Percentiles rank a stretch among this genome's conserved stretches.
These are phyloP conservation scores for Oryzias sinensis DNA, from an alignment of 2,797 vertebrate genomes.

Conservation along the genomic window DNA sequence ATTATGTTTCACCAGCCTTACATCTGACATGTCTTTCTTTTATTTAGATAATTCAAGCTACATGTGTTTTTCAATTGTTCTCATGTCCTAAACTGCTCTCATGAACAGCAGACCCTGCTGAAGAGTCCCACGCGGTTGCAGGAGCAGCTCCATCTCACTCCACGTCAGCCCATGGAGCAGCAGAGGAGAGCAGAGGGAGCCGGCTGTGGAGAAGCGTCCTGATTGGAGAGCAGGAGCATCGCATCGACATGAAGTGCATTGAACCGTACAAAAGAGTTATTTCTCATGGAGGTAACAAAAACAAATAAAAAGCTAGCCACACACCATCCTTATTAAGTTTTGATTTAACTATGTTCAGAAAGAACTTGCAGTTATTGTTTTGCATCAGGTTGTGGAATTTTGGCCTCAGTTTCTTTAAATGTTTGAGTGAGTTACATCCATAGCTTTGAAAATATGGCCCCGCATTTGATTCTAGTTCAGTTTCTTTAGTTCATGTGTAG, in stretches of 20 bases:
- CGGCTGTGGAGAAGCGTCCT: slow-evolving; percentile 91
- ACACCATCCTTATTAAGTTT: too few species aligned
- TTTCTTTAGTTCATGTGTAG: too few species aligned
- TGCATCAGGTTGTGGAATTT: too few species aligned
- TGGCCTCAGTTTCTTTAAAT: too few species aligned
- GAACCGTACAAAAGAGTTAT: slow-evolving; percentile 94
- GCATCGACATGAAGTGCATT: slow-evolving; percentile 96
- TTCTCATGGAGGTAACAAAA: slow-evolving; percentile 91
- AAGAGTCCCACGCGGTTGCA: slow-evolving; percentile 59
- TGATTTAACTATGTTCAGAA: too few species aligned
- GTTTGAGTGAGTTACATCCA: too few species aligned
- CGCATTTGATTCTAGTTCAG: too few species aligned
- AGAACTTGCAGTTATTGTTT: too few species aligned
- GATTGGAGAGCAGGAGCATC: slow-evolving; percentile 96
- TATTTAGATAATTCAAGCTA: not conserved
- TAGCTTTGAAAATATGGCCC: too few species aligned
- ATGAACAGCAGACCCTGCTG: slow-evolving; percentile 67
- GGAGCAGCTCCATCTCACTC: slow-evolving; percentile 75
- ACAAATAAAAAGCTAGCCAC: not conserved
- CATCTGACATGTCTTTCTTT: not conserved
- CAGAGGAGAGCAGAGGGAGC: slow-evolving; percentile 84
- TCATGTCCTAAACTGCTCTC: not conserved
- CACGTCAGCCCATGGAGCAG: slow-evolving; percentile 79
- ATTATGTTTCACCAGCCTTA: too few species aligned
- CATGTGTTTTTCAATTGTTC: not conserved